A percentile compares a stretch with the other conserved stretches of the same genome.
Conservation (phyloP, 23 tunicate genomes). For the Trididemnum miniatum region DNA sequence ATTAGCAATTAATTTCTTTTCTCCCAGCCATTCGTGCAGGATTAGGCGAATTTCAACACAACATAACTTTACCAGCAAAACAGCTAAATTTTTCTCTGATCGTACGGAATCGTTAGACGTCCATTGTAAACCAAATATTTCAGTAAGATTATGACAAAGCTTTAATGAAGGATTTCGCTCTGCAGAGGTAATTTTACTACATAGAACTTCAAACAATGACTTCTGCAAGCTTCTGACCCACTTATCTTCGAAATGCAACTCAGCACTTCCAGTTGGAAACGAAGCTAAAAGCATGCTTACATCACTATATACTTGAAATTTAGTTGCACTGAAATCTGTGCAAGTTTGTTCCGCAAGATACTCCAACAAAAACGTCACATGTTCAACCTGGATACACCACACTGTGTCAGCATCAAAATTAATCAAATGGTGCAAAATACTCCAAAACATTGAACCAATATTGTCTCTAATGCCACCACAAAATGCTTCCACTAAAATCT, state of each 20-base stretch:
- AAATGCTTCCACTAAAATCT: slow-evolving; percentile 2
- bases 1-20: not conserved
- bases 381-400: not conserved
- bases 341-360: slow-evolving; percentile 1
- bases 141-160: slow-evolving; percentile 24
- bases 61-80: slow-evolving; percentile 24
- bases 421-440: not conserved
- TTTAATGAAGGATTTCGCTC: slow-evolving; percentile 44
- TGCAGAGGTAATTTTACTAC: slow-evolving; percentile 38
- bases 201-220: slow-evolving; percentile 37
- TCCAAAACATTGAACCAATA: slow-evolving; percentile 4
- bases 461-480: not conserved
- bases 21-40: not conserved
- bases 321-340: slow-evolving; percentile 14
- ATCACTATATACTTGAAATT: slow-evolving; percentile 28
- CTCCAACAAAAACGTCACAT: slow-evolving; percentile 8
- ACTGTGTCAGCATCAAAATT: slow-evolving; percentile 7
- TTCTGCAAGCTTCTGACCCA: slow-evolving; percentile 33
- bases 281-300: not conserved
- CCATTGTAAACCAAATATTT: slow-evolving; percentile 35
- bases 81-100: slow-evolving; percentile 28
- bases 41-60: slow-evolving; percentile 50
- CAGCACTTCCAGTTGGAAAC: not conserved
- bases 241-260: slow-evolving; percentile 2
- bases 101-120: not conserved